Evolutionary conservation across 2,888 invertebrate genomes (phyloP).

Genomic region (Acronicta aceris): DNA sequence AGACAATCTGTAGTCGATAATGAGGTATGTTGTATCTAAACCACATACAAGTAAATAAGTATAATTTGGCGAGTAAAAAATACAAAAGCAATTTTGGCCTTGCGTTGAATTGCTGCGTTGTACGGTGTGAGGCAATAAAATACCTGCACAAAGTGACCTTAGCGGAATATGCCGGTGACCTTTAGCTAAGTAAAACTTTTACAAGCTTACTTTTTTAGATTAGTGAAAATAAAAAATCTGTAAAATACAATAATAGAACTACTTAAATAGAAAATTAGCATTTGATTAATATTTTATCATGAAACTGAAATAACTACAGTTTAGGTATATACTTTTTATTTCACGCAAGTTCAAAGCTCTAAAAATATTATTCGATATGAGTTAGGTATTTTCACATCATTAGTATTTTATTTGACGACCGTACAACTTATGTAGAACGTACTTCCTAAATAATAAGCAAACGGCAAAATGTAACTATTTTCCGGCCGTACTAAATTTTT

Average conservation of each 20-base stretch:
- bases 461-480: no score
- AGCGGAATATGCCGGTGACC: constrained; percentile 81
- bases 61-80: constrained; percentile 71
- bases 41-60: constrained; percentile 64
- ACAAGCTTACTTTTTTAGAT: constrained; percentile 68
- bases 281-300: no score
- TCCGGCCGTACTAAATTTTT: no score
- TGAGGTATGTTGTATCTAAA: constrained; percentile 54
- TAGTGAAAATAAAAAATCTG: constrained; percentile 53
- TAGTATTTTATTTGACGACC: no score
- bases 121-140: constrained; percentile 82
- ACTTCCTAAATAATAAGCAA: no score
- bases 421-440: no score
- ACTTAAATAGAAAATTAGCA: neutral
- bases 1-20: constrained; percentile 41
- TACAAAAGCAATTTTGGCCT: constrained; percentile 81
- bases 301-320: neutral
- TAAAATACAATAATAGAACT: constrained; percentile 1
- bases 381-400: no score
- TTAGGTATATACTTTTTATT: no score
- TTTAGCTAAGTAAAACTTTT: constrained; percentile 77
- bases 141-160: constrained; percentile 84
- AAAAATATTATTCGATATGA: no score
- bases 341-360: no score
- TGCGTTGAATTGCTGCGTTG: constrained; percentile 81